Evolutionary conservation across 2,888 invertebrate species (phyloP).

Genomic region (Trissonchulus sp.): DNA sequence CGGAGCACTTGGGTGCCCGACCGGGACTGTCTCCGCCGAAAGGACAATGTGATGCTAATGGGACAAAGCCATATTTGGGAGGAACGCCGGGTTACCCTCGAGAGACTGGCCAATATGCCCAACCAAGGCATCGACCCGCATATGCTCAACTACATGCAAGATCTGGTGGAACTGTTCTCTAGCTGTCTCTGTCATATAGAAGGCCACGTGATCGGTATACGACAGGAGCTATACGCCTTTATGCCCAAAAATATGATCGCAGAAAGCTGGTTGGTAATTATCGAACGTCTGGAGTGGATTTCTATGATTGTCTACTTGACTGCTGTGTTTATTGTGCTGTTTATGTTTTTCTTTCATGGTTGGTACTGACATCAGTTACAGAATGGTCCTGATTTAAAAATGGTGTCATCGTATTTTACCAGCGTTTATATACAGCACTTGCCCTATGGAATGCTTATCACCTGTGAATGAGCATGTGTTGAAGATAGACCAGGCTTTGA

Average conservation of each 20-base stretch:
- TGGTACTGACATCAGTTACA: too few relatives aligned
- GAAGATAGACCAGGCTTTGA: too few relatives aligned
- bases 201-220: conserved; percentile 1
- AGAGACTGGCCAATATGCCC: not conserved
- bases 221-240: not conserved
- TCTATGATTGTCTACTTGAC: conserved; percentile 26
- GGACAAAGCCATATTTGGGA: not conserved
- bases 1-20: too few relatives aligned
- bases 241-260: conserved; percentile 6
- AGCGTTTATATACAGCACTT: too few relatives aligned
- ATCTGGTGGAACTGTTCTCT: not conserved
- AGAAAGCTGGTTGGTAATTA: conserved; percentile 15
- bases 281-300: conserved; percentile 24
- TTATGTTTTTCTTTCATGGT: conserved; percentile 21
- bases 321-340: not conserved
- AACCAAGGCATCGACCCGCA: not conserved
- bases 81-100: not conserved
- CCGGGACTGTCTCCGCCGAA: too few relatives aligned
- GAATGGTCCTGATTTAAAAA: too few relatives aligned
- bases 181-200: conserved; percentile 1
- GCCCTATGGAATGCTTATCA: too few relatives aligned
- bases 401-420: too few relatives aligned
- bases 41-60: not conserved
- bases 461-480: too few relatives aligned
- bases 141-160: not conserved